A percentile compares a stretch with the other conserved stretches of the same genome.
Evolutionary conservation across 2,888 invertebrate genomes (phyloP).

Genomic region (Heliconius ethilla): DNA sequence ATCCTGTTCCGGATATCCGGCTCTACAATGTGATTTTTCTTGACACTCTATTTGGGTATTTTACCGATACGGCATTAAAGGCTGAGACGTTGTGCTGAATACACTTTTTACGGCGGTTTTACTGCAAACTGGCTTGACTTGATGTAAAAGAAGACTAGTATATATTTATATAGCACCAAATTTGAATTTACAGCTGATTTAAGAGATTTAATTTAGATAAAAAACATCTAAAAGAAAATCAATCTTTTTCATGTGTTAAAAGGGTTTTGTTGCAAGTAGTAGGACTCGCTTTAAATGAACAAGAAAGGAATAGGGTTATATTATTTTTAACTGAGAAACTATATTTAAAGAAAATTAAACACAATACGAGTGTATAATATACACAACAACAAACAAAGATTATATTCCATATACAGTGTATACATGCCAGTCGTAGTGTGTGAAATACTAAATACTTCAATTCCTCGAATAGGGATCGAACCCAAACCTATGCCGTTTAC

Average conservation of each 20-base stretch:
- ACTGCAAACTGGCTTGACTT: constrained; percentile 56
- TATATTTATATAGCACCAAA: constrained; percentile 27
- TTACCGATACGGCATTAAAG: constrained; percentile 45
- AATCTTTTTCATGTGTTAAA: not conserved
- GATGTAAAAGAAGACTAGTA: constrained; percentile 33
- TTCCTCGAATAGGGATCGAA: too few species aligned
- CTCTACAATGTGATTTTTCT: constrained; percentile 39
- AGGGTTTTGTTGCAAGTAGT: not conserved
- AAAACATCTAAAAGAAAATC: not conserved
- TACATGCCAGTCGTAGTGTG: too few species aligned
- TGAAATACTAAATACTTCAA: too few species aligned
- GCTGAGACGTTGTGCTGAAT: constrained; percentile 48
- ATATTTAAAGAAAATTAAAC: too few species aligned
- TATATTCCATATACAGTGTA: too few species aligned
- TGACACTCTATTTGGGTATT: constrained; percentile 48
- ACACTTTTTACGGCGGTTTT: constrained; percentile 60
- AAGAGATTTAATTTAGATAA: constrained; percentile 26
- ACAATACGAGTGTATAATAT: too few species aligned
- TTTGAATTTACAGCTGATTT: constrained; percentile 37
- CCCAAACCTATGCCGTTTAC: too few species aligned
- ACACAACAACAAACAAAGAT: too few species aligned
- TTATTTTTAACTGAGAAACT: too few species aligned
- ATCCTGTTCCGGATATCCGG: constrained; percentile 38
- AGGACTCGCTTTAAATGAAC: not conserved
- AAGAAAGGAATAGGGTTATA: not conserved